phyloP scores from a whole-genome alignment of 64 coral and sea anemone genomes.

The Dendronephthya gigantea region DNA sequence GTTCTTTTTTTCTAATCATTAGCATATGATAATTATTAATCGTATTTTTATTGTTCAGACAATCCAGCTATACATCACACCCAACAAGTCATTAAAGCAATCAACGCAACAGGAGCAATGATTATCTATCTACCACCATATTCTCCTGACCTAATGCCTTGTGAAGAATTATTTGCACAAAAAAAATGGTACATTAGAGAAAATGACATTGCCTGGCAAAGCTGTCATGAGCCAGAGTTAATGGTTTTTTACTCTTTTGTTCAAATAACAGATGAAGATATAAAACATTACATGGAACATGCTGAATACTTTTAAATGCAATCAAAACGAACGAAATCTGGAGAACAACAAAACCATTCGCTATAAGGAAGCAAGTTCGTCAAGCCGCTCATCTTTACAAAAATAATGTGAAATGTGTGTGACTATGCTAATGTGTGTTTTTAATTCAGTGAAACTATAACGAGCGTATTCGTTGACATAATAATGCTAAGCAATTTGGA shows the following conservation, averaged over 20 bases:
- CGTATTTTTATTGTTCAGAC: too few species aligned
- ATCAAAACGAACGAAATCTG: too few species aligned
- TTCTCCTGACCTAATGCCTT: constrained; percentile 46
- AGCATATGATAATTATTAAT: too few species aligned
- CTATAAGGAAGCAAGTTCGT: too few species aligned
- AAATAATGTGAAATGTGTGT: too few species aligned
- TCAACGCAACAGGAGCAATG: constrained; percentile 44
- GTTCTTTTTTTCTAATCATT: too few species aligned
- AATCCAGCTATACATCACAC: constrained; percentile 53
- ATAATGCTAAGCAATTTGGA: too few species aligned
- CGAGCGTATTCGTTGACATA: too few species aligned
- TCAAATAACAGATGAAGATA: constrained; percentile 33
- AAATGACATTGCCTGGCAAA: constrained; percentile 43
- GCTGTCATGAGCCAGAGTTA: not conserved
- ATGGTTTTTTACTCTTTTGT: constrained; percentile 46
- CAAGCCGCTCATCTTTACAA: too few species aligned
- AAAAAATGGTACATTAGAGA: constrained; percentile 26
- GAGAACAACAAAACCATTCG: too few species aligned
- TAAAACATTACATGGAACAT: constrained; percentile 30
- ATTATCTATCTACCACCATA: constrained; percentile 38
- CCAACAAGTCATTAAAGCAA: constrained; percentile 22
- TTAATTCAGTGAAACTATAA: too few species aligned
- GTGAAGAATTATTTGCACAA: constrained; percentile 35
- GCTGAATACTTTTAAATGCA: constrained; percentile 35
- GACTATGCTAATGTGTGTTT: too few species aligned